A percentile compares a stretch with the other conserved stretches of the same genome.
phyloP scores from a whole-genome alignment of 2,797 vertebrate species.

The Mareca strepera region DNA sequence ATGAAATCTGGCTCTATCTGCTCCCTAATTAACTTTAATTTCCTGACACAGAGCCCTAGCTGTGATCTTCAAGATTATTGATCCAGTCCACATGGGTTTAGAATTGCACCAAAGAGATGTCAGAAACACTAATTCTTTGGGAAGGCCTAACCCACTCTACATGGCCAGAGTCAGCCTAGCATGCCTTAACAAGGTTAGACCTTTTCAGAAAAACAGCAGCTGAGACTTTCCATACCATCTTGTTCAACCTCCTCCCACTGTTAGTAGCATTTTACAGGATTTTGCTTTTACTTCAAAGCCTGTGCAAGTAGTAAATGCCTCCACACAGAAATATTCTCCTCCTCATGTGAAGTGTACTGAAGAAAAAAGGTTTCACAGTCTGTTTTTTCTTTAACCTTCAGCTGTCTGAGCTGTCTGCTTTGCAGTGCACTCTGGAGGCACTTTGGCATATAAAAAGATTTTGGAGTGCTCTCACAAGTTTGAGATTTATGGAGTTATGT shows the following conservation, averaged over 20 bases:
- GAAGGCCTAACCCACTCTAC: rapidly evolving
- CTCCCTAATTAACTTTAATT: neutral
- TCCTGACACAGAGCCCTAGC: neutral
- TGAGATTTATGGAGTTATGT: neutral
- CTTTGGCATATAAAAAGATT: neutral
- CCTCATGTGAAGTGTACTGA: rapidly evolving
- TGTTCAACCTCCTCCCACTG: neutral
- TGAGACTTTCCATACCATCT: neutral
- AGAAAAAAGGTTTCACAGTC: neutral
- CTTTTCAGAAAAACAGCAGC: neutral
- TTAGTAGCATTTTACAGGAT: neutral
- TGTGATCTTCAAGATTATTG: neutral
- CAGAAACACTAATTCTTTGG: neutral
- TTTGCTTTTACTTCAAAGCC: neutral
- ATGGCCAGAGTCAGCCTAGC: neutral
- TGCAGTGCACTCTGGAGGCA: neutral
- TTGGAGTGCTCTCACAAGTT: neutral
- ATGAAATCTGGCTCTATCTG: neutral
- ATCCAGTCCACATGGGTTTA: neutral
- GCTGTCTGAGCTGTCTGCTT: neutral
- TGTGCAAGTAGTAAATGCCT: neutral
- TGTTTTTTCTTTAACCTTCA: neutral
- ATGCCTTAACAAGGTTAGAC: neutral
- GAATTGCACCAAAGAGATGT: neutral
- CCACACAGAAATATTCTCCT: neutral